These are phyloP conservation scores for Laticauda colubrina DNA, from an alignment of 2,113 vertebrate species.

Conservation along the genomic window DNA sequence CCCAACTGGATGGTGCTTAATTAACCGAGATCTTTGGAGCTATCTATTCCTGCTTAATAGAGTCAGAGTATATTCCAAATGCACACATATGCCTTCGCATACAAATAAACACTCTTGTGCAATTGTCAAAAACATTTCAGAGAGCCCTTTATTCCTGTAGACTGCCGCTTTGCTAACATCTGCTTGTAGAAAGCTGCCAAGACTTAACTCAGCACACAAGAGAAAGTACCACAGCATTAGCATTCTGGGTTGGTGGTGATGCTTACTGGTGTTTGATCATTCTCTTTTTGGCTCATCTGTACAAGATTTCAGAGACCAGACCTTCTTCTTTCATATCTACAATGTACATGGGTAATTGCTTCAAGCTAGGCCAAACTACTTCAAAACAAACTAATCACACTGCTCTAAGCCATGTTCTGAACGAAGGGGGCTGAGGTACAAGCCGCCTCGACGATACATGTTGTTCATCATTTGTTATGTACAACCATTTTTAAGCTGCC, in stretches of 20 bases:
- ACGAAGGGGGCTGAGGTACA: neutral
- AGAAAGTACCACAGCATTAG: fast-evolving
- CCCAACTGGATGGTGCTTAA: neutral
- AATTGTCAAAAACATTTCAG: neutral
- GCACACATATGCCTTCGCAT: neutral
- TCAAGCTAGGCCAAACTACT: conserved; percentile 53
- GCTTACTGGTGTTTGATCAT: neutral
- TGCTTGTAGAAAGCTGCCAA: conserved; percentile 7
- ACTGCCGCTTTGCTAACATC: neutral
- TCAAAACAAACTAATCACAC: conserved; percentile 47
- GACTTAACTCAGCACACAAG: neutral
- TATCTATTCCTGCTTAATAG: neutral
- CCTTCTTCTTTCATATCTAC: conserved; percentile 11
- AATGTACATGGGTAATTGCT: conserved; percentile 44
- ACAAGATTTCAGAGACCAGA: conserved; percentile 32
- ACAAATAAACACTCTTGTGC: neutral
- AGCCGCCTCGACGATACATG: neutral
- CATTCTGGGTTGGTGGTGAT: neutral
- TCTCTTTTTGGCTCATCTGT: neutral
- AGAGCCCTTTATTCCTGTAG: conserved; percentile 2
- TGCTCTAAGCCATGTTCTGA: conserved; percentile 12
- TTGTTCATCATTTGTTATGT: neutral
- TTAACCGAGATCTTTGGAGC: neutral
- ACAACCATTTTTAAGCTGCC: neutral
- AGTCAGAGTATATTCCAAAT: neutral